Percentiles rank a stretch among this genome's conserved stretches.
These are phyloP conservation scores for Machimus rusticus DNA, from an alignment of 2,888 invertebrate species.

Conservation along the genomic window DNA sequence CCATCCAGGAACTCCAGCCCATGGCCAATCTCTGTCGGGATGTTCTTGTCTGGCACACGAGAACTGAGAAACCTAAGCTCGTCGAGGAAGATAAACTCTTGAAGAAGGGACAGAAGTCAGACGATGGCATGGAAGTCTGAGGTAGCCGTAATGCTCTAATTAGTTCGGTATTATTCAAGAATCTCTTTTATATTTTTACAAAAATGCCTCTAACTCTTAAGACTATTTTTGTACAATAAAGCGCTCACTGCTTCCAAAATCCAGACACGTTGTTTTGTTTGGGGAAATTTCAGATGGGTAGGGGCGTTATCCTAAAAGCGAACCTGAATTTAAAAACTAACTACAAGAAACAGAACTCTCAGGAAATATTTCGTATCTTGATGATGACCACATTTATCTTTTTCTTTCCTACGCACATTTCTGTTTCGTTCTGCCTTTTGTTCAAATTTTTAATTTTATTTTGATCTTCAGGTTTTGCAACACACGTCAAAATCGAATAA, in stretches of 20 bases:
- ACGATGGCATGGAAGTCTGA: conserved; percentile 69
- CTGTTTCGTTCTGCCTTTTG: too few species aligned
- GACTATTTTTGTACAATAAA: conserved; percentile 3
- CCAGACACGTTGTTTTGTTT: not conserved
- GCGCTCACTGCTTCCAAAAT: not conserved
- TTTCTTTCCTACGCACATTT: too few species aligned
- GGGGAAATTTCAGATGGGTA: not conserved
- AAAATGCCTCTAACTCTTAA: not conserved
- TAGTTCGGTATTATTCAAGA: not conserved
- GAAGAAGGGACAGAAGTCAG: conserved; percentile 66
- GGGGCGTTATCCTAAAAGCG: not conserved
- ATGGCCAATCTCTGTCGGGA: conserved; percentile 89
- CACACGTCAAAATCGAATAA: too few species aligned
- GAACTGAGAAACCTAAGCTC: conserved; percentile 88
- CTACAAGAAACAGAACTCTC: too few species aligned
- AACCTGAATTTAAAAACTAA: too few species aligned
- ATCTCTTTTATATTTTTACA: not conserved
- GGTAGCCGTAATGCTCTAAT: not conserved
- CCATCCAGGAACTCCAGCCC: conserved; percentile 83
- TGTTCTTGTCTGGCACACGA: conserved; percentile 98
- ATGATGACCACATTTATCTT: too few species aligned
- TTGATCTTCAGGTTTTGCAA: too few species aligned
- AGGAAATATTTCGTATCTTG: too few species aligned
- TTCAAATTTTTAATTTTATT: too few species aligned
- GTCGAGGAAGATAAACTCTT: conserved; percentile 70